Percentiles rank a stretch among this genome's conserved stretches.
Conservation (phyloP, 1,140 invertebrate genomes). For the Cotesia vestalis region DNA sequence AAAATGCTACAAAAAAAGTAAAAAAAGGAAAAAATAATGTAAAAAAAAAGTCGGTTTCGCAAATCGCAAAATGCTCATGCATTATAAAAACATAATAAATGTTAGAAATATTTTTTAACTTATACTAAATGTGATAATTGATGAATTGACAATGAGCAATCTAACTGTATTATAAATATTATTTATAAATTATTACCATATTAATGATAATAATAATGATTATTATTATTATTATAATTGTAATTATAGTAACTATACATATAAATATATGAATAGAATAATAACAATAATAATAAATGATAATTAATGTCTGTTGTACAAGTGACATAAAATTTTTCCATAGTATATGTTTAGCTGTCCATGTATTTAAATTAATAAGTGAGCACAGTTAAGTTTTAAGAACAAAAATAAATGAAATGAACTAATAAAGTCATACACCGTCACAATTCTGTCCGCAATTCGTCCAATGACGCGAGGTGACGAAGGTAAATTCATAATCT, state of each 20-base stretch:
- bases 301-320: conserved; percentile 61
- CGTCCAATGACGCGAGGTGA: conserved; percentile 52
- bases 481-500: conserved; percentile 9
- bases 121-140: conserved; percentile 66
- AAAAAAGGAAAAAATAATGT: conserved; percentile 8
- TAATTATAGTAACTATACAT: conserved; percentile 47
- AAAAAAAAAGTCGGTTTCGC: conserved; percentile 14
- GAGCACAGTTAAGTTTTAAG: conserved; percentile 9
- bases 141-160: conserved; percentile 67
- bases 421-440: conserved; percentile 39
- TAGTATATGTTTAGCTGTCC: conserved; percentile 39
- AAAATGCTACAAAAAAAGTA: not conserved
- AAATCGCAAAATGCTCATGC: conserved; percentile 33
- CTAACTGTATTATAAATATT: conserved; percentile 62
- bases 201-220: conserved; percentile 23
- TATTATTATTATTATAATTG: conserved; percentile 20
- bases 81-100: conserved; percentile 44
- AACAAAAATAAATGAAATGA: conserved; percentile 13
- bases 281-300: conserved; percentile 19
- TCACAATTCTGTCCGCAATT: conserved; percentile 54
- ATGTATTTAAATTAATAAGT: conserved; percentile 1
- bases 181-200: conserved; percentile 40
- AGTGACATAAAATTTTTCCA: conserved; percentile 44
- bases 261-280: conserved; percentile 34
- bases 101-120: conserved; percentile 67